Base-by-base conservation (phyloP, 2,797 vertebrate species). In the Periophthalmus magnuspinnatus region DNA sequence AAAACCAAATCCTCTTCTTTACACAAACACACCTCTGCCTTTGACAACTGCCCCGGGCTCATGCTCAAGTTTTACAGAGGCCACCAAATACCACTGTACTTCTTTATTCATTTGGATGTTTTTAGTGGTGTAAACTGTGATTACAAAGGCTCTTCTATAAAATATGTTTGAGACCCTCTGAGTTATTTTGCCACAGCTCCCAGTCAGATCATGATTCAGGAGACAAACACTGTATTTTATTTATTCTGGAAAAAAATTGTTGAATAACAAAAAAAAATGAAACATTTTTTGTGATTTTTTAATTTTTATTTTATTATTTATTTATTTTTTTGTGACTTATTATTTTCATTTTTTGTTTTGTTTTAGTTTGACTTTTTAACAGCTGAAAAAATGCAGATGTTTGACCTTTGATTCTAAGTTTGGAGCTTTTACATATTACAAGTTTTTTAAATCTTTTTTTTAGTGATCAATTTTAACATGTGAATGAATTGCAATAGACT, bases 1-100 rank as follows among this genome's bases (percentile, higher is more conserved):
- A 85, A 85, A 85, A 84, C 17, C 78, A 66, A 75, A 69, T 72
- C 83, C 70, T 62, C 65, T 63, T 63, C 71, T 38, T 63, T 45
- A 69, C 67, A 80, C 61, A 81, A 56, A 59, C 57, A 72, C 71
- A 59, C 57, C 65, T 55, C 67, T 33, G 52, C 56, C 55, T 50
- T 74, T 65, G 68, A 55, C 54, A 74, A 71, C 36, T 71, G 67
- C 56, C 52, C 72, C 58, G 58, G 28, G 24, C n/a, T 45, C 60
- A 62, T 36, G 47, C 38, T 22, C 21, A 63, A 47, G 61, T 47
- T 32, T 48, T 28, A 64, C 62, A 21, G 22, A 62, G n/a, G 11
- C 60, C 58, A 36, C 36, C 7, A 33, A 4, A 19, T 32, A 7
- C 22, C 22, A 48, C 64, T 28, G 41, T 62, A 22, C 59, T 61